phyloP scores from a whole-genome alignment of 2,113 vertebrate genomes.

The Cervus canadensis region DNA sequence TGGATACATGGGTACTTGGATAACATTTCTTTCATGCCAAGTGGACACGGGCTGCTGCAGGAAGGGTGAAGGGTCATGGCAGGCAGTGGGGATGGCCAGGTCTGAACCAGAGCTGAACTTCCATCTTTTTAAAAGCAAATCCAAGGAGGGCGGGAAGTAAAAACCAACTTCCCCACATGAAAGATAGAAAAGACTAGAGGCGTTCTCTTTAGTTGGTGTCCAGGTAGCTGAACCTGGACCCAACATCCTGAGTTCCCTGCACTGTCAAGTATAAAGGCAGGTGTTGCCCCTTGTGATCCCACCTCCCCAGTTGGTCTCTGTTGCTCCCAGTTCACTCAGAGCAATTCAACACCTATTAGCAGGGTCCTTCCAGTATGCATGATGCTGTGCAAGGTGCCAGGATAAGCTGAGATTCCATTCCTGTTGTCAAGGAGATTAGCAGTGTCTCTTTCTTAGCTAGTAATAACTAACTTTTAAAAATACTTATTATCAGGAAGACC shows the following conservation, averaged over 20 bases:
- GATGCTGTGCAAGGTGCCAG: not conserved
- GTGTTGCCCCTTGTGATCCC: too few species aligned
- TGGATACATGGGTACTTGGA: not conserved
- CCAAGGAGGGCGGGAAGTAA: not conserved
- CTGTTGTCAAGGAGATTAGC: not conserved
- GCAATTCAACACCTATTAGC: not conserved
- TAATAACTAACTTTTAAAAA: not conserved
- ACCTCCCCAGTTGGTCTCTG: not conserved
- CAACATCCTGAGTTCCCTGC: not conserved
- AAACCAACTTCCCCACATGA: not conserved
- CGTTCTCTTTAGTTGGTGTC: not conserved
- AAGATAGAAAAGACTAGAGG: not conserved
- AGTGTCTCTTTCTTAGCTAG: not conserved
- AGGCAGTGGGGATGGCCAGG: not conserved
- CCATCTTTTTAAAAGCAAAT: not conserved
- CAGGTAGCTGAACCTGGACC: not conserved
- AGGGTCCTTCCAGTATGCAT: fast-evolving
- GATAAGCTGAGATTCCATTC: not conserved
- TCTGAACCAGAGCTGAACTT: not conserved
- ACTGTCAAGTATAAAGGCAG: not conserved
- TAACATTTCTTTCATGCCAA: not conserved
- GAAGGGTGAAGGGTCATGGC: not conserved
- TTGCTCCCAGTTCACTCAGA: not conserved
- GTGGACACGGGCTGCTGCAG: not conserved
- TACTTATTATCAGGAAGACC: not conserved